phyloP scores from a whole-genome alignment of 2,113 vertebrate species.

The Cephalopholis sonnerati region DNA sequence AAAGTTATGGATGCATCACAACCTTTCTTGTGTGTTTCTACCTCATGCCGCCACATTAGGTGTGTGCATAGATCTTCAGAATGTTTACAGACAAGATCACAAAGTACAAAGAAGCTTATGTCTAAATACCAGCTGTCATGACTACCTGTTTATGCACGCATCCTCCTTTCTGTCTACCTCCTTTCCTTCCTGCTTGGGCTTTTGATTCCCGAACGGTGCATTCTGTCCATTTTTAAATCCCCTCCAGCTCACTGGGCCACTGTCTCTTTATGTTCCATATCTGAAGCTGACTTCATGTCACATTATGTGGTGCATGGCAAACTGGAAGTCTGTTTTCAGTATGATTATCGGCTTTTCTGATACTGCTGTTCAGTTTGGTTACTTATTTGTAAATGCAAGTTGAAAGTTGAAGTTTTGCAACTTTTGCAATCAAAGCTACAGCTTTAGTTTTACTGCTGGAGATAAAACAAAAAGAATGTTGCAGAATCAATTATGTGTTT shows the following conservation, averaged over 20 bases:
- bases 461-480: neutral
- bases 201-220: neutral
- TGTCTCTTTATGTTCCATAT: neutral
- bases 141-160: neutral
- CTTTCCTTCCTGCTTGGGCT: neutral
- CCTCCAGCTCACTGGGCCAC: neutral
- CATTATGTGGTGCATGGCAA: neutral
- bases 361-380: neutral
- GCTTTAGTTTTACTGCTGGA: neutral
- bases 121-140: slow-evolving; percentile 12
- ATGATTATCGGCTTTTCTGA: neutral
- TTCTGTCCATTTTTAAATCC: neutral
- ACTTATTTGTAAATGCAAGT: neutral
- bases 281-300: neutral
- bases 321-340: neutral
- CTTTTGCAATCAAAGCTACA: neutral
- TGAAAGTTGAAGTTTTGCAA: neutral
- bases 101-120: slow-evolving; percentile 1
- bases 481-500: neutral
- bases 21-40: neutral
- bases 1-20: neutral
- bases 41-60: neutral
- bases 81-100: slow-evolving; percentile 2
- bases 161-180: neutral
- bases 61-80: neutral